Conservation (phyloP, 2,113 vertebrate species). For the Petrocephalus microphthalmus region DNA sequence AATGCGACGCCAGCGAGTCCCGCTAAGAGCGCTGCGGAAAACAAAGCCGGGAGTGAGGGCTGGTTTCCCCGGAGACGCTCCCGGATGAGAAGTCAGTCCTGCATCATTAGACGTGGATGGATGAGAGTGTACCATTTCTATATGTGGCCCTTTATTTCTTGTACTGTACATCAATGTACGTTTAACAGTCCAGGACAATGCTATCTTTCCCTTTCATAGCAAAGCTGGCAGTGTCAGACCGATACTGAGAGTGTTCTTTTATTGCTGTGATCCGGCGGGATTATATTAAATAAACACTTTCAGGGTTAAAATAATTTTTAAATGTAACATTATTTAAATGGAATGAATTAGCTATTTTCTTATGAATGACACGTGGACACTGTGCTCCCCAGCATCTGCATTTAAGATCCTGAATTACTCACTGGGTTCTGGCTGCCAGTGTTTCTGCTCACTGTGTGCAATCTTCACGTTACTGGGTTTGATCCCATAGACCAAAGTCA, state of each 20-base stretch:
- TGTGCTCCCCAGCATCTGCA: background rate
- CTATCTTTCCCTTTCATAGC: background rate
- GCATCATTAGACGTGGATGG: background rate
- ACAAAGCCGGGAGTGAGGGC: slow-evolving; percentile 36
- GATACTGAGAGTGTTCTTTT: background rate
- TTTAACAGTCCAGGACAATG: background rate
- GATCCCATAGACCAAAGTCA: background rate
- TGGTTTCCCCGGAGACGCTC: slow-evolving; percentile 44
- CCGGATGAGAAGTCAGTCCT: slow-evolving; percentile 50
- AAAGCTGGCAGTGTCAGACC: background rate
- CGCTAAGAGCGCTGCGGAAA: slow-evolving; percentile 22
- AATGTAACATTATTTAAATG: background rate
- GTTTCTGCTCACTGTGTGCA: background rate
- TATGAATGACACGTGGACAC: background rate
- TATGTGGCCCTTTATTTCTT: background rate
- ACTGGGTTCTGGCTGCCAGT: background rate
- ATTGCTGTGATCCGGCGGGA: background rate
- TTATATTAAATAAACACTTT: background rate
- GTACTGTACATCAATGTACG: background rate
- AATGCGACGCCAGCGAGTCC: slow-evolving; percentile 31
- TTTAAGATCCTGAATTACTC: background rate
- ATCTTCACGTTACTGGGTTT: background rate
- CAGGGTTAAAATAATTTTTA: background rate
- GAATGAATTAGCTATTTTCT: background rate
- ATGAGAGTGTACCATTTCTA: background rate